Evolutionary conservation across 2,888 invertebrate species (phyloP), one percentile per base, ranked within the genome.

Genomic region (Yponomeuta sedellus): DNA sequence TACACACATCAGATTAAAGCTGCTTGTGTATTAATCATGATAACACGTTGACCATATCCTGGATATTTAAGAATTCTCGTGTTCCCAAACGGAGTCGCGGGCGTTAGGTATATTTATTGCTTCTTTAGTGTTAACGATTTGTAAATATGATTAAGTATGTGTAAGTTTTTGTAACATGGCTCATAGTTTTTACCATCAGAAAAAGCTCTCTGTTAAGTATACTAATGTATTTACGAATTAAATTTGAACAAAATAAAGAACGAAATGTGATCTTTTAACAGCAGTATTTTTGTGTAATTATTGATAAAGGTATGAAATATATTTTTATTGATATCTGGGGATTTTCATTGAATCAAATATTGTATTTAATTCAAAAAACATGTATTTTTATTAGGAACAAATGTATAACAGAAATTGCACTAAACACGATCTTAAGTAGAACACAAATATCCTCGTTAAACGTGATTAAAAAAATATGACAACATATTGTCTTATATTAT

Each of bases 61-160:
- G 8, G 34, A 8, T 34, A 34, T 34, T 34, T 8, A 34, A 8
- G 34, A 34, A 5, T 34, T 34, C 34, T 8, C 34, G 34, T 8
- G 34, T 34, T 34, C 34, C 34, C 34, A 34, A 34, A 34, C 8
- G 34, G 8, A 34, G 34, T 34, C 34, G 6, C 34, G 10, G 34
- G 34, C 34, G 5, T 34, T 8, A 34, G 34, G 8, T 22, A 57
- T 64, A 64, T 64, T 57, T 64, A 63, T 63, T 63, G 44, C 16
- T 16, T 52, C 44, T 52, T 52, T 61, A 25, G 11, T 2, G 2
- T 19, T 58, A 61, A 8, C 39, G 44, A 19, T 19, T 22, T 63
- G 63, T 63, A 63, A 63, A 63, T 63, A 63, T 44, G 28, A 63
- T 63, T 59, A 59, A 20, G 58, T 19, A n/a, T 63, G 20, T 63